Evolutionary conservation across 2,888 invertebrate genomes (phyloP).

Genomic region (Athalia cordata): DNA sequence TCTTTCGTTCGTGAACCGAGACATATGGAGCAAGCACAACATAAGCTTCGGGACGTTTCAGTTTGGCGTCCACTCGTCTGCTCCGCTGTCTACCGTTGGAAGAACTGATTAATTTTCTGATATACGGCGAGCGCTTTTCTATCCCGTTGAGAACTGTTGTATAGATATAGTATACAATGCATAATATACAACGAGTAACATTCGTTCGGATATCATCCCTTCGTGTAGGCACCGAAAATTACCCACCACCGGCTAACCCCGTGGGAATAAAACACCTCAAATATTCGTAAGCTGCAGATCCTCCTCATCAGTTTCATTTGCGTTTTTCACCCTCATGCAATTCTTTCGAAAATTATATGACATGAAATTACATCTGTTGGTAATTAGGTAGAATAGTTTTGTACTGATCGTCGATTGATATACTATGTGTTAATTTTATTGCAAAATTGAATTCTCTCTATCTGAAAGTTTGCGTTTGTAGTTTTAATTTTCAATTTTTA

Average conservation of each 20-base stretch:
- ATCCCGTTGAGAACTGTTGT: background rate
- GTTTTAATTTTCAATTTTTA: too few relatives aligned
- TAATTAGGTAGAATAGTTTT: too few relatives aligned
- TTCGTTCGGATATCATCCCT: background rate
- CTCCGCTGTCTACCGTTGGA: constrained; percentile 24
- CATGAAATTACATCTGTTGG: too few relatives aligned
- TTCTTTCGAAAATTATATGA: too few relatives aligned
- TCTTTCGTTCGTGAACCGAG: background rate
- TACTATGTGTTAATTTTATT: too few relatives aligned
- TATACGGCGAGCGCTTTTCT: background rate
- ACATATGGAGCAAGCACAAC: constrained; percentile 2
- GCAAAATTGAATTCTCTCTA: too few relatives aligned
- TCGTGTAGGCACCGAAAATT: background rate
- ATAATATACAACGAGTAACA: background rate
- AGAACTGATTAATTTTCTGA: constrained; percentile 45
- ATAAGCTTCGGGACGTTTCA: constrained; percentile 22
- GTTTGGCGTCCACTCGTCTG: constrained; percentile 29
- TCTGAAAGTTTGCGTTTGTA: too few relatives aligned
- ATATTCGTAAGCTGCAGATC: constrained; percentile 17
- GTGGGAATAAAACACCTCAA: background rate
- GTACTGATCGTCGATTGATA: too few relatives aligned
- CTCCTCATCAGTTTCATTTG: background rate
- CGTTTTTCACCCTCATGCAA: background rate
- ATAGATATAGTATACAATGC: background rate
- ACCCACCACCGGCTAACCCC: background rate